Evolutionary conservation across 1,140 invertebrate species (phyloP), one percentile per base, ranked within the genome.

Genomic region (Trachelipus rathkii): DNA sequence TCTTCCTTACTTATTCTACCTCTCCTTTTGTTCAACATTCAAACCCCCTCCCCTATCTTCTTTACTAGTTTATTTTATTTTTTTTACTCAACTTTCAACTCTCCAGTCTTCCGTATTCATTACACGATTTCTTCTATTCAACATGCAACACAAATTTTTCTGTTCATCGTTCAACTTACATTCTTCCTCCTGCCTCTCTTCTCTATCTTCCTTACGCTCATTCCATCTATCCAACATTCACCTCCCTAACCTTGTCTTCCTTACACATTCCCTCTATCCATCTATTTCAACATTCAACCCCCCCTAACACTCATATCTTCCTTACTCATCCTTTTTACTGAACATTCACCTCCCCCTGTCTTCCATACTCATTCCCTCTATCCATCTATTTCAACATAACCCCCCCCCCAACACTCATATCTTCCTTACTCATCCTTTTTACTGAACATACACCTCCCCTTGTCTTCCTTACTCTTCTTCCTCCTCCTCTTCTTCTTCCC

Each of bases 381-480:
- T 24, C 10, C 1, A n/a, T 5, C 23, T n/a, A n/a, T 5, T 70
- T 33, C 24, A 11, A 15, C 68, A n/a, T n/a, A n/a, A n/a, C 10
- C 23, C 68, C 24, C 10, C 24, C 68, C 21, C 2, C 68, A n/a
- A n/a, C n/a, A n/a, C n/a, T n/a, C n/a, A n/a, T 33, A 6, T 33
- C 33, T 33, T 33, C 24, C 24, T 21, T n/a, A 33, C 68, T 23
- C 24, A 13, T 21, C 68, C 68, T 10, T 33, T 24, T 10, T 33
- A 11, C 10, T 33, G 2, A 13, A 1, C 68, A 11, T 33, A 3
- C 68, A 15, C 68, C 68, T 33, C 68, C 19, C 21, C 1, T 10
- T n/a, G 13, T 21, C n/a, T 70, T 66, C 67, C 70, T 66, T 19
- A 23, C 21, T 71, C 73, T 72, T 77, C 60, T 79, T 81, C 75